These are phyloP conservation scores for Microdon myrmicae DNA, from an alignment of 2,888 invertebrate genomes.

Conservation along the genomic window DNA sequence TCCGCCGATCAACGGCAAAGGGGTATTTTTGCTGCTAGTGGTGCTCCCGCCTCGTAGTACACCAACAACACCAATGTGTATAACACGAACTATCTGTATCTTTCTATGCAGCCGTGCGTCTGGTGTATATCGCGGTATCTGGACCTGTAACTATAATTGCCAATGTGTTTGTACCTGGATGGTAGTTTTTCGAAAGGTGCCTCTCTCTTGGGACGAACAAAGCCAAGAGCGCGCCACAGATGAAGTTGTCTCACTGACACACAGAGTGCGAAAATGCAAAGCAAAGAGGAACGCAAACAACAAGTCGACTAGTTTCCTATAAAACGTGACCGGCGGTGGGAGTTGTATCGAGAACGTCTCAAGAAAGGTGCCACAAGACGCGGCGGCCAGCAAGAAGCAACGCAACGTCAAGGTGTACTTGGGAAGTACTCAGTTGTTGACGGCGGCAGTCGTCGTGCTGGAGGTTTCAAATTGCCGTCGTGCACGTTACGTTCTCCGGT, in stretches of 20 bases:
- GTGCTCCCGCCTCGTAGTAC: too few species aligned
- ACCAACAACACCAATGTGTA: too few species aligned
- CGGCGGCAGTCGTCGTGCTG: too few species aligned
- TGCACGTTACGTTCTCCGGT: too few species aligned
- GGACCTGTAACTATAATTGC: too few species aligned
- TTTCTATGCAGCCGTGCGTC: too few species aligned
- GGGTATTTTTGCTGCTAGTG: slow-evolving; percentile 32
- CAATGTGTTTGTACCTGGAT: slow-evolving; percentile 29
- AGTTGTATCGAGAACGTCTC: slow-evolving; percentile 16
- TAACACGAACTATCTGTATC: too few species aligned
- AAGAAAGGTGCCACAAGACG: slow-evolving; percentile 21
- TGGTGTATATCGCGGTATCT: too few species aligned
- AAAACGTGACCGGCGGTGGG: neutral
- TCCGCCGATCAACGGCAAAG: slow-evolving; percentile 34
- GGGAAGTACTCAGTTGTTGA: too few species aligned
- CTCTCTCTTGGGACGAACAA: slow-evolving; percentile 11
- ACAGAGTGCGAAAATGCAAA: slow-evolving; percentile 16
- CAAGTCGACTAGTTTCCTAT: slow-evolving; percentile 23
- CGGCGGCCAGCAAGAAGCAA: slow-evolving; percentile 13
- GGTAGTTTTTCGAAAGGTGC: slow-evolving; percentile 18
- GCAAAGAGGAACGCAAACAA: neutral
- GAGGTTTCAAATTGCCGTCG: too few species aligned
- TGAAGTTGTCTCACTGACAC: slow-evolving; percentile 25
- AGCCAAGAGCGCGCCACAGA: neutral
- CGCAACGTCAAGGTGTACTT: slow-evolving; percentile 24